Base-by-base conservation (phyloP, 92 coral and sea anemone species). In the Bergia puertoricense region DNA sequence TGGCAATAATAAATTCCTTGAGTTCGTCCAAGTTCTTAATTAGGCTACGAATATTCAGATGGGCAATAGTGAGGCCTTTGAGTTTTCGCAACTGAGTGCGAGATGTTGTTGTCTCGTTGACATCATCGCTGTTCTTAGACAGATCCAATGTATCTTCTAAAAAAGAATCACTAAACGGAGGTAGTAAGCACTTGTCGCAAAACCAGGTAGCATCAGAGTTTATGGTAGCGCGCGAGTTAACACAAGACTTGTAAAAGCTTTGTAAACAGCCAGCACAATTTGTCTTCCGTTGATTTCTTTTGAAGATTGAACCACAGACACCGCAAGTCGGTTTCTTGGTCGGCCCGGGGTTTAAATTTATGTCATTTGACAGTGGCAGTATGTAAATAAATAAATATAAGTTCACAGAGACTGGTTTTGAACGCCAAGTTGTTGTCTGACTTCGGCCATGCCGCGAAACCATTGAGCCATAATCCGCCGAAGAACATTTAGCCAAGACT, bases 281-380 rank as follows among this genome's bases (percentile, higher is more conserved):
- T 82, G 66, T 7, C 66, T 82, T 82, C 18, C 86, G 86, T 66
- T 83, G 77, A 4, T 59, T 83, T 45, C 76, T 77, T 71, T 65
- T 83, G 23, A 69, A 37, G 1, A 48, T 57, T 3, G 65, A 57
- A 57, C 65, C 0, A 57, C 65, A 57, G 13, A 57, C 65, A 57
- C 75, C 75, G 10, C 75, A 69, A 69, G 75, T n/a, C 75, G 75
- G 40, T 37, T 23, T 69, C 40, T 22, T 22, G 3, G 75, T 8
- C 18, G 75, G 75, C 40, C 75, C 40, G 75, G 75, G 75, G 38
- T 69, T 69, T 20, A 81, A 69, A n/a, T 54, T 81, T 59, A 82
- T 59, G 36, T 83, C 86, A 65, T 83, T 83, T 30, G 86, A 56
- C 86, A 83, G 86, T 66, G 66, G 54, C 36, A 83, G 86, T 46